Evolutionary conservation across 1,140 invertebrate species (phyloP).

Genomic region (Odontomachus brunneus): DNA sequence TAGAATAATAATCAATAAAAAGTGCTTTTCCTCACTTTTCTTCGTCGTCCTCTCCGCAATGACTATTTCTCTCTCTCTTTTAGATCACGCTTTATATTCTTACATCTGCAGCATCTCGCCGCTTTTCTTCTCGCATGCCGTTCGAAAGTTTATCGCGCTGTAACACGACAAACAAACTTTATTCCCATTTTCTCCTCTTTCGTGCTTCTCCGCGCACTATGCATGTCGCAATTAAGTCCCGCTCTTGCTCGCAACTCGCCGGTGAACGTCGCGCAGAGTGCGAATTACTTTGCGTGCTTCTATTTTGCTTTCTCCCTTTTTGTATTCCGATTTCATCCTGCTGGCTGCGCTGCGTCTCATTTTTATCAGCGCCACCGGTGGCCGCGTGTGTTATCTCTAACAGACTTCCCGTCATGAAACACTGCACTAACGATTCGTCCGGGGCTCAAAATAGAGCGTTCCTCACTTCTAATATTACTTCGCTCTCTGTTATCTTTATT

Average conservation of each 20-base stretch:
- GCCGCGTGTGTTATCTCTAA: slow-evolving; percentile 9
- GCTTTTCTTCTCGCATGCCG: neutral
- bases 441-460: neutral
- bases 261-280: neutral
- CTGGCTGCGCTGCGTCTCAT: slow-evolving; percentile 16
- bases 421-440: slow-evolving; percentile 17
- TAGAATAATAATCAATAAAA: no score
- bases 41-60: no score
- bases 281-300: slow-evolving; percentile 31
- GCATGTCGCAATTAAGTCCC: slow-evolving; percentile 22
- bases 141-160: slow-evolving; percentile 24
- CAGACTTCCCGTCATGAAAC: neutral
- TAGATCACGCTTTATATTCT: no score
- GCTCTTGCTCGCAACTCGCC: neutral
- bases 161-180: slow-evolving; percentile 2
- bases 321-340: slow-evolving; percentile 33
- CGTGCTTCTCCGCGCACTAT: neutral
- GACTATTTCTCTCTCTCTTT: no score
- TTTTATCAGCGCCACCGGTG: slow-evolving; percentile 22
- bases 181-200: neutral
- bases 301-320: slow-evolving; percentile 55
- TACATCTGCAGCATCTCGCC: no score
- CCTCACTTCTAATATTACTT: neutral
- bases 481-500: neutral
- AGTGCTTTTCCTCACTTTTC: no score